Conservation (phyloP, 1,140 invertebrate genomes). For the Anastatus disparis region DNA sequence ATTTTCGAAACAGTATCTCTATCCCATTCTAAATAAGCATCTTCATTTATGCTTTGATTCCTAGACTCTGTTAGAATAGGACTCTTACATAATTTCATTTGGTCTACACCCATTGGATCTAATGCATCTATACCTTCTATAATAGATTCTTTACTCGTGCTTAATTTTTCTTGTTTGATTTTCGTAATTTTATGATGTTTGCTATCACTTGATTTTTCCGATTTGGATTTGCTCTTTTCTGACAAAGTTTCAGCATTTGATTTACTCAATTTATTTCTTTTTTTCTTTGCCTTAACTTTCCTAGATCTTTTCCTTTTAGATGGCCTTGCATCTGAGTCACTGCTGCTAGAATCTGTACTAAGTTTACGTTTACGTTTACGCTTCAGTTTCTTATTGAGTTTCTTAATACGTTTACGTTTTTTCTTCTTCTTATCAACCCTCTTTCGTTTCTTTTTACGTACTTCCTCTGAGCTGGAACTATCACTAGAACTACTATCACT, state of each 20-base stretch:
- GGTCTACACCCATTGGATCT: background rate
- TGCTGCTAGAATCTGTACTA: constrained; percentile 55
- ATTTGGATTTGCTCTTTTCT: constrained; percentile 46
- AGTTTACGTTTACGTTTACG: constrained; percentile 38
- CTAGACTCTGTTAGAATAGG: background rate
- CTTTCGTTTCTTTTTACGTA: constrained; percentile 52
- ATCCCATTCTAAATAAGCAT: constrained; percentile 23
- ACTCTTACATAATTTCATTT: background rate
- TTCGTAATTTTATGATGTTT: constrained; percentile 28
- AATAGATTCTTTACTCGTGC: background rate
- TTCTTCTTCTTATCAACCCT: constrained; percentile 49
- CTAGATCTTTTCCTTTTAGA: constrained; percentile 25
- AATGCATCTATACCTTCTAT: background rate
- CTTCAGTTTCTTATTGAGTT: constrained; percentile 41
- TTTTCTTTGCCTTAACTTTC: constrained; percentile 43
- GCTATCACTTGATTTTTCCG: constrained; percentile 41
- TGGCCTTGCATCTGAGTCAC: constrained; percentile 50
- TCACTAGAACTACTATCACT: constrained; percentile 51
- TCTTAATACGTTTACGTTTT: constrained; percentile 49
- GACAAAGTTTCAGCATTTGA: background rate
- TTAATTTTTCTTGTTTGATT: constrained; percentile 34
- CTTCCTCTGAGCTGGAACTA: constrained; percentile 43
- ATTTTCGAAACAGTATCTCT: constrained; percentile 23
- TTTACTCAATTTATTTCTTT: constrained; percentile 39
- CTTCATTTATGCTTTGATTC: background rate